Conservation (phyloP, 1,140 invertebrate genomes). For the Zaprionus vittiger region DNA sequence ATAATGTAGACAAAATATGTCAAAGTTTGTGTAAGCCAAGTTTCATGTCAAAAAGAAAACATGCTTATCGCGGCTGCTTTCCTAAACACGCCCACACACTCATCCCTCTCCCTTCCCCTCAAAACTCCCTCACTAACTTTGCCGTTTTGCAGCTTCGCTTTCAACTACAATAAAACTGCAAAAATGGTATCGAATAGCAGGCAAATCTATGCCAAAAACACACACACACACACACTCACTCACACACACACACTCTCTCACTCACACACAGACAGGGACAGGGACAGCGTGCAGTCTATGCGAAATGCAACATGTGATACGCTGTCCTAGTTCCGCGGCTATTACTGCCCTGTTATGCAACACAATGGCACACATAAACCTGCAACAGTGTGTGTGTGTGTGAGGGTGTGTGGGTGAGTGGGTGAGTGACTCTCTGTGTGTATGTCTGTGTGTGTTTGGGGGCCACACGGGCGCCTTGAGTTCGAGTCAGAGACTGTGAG, state of each 20-base stretch:
- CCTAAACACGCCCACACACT: neutral
- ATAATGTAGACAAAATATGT: neutral
- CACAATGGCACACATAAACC: conserved; percentile 79
- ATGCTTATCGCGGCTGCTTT: neutral
- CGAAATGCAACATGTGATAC: conserved; percentile 81
- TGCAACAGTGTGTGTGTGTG: conserved; percentile 9
- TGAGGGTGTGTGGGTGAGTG: conserved; percentile 9
- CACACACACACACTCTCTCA: conserved; percentile 8
- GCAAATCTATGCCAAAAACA: conserved; percentile 66
- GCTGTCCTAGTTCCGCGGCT: conserved; percentile 75
- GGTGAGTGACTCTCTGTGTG: neutral
- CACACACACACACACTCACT: conserved; percentile 23
- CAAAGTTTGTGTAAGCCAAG: neutral
- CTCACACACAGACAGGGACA: neutral
- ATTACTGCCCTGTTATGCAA: conserved; percentile 79
- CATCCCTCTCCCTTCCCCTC: neutral
- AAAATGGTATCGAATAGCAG: conserved; percentile 41
- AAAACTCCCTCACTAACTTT: neutral
- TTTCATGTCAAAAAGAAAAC: neutral
- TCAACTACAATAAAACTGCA: conserved; percentile 8
- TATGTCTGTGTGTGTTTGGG: conserved; percentile 16
- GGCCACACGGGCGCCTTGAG: conserved; percentile 27
- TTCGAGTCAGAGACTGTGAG: conserved; percentile 6
- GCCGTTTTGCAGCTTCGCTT: neutral
- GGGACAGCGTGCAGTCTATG: conserved; percentile 21